phyloP scores from a whole-genome alignment of 2,113 vertebrate genomes.

The Sebastes fasciatus region DNA sequence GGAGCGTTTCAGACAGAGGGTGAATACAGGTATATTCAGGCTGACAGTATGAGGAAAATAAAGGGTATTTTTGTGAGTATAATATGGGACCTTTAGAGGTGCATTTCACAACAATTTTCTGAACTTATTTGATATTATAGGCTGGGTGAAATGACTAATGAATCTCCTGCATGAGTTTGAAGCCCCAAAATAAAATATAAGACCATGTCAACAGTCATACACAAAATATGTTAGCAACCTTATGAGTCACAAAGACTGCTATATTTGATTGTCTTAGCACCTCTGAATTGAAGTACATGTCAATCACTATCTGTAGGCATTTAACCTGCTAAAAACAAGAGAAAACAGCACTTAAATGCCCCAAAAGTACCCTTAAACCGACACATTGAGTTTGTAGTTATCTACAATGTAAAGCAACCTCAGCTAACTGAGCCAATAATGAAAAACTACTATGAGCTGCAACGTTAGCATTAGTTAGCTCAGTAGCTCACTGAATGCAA shows the following conservation, averaged over 20 bases:
- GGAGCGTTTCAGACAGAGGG: too few species aligned
- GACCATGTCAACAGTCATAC: background rate
- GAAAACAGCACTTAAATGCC: background rate
- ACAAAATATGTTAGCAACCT: background rate
- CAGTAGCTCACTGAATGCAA: background rate
- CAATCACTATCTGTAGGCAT: fast-evolving
- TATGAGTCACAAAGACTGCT: background rate
- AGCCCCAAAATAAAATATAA: background rate
- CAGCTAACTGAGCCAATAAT: background rate
- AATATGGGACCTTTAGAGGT: too few species aligned
- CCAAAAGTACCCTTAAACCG: background rate
- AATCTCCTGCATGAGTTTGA: background rate
- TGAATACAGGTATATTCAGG: too few species aligned
- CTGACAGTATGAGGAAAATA: too few species aligned
- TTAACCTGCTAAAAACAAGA: background rate
- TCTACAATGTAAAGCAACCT: background rate
- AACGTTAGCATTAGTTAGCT: too few species aligned
- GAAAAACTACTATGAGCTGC: background rate
- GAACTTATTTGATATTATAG: background rate
- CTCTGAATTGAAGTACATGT: background rate
- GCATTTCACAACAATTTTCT: background rate
- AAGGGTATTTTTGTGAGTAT: too few species aligned
- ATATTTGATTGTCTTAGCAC: too few species aligned
- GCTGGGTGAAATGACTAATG: background rate
- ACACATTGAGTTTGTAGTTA: background rate